phyloP scores from a whole-genome alignment of 64 coral and sea anemone genomes.

The Porites lutea region DNA sequence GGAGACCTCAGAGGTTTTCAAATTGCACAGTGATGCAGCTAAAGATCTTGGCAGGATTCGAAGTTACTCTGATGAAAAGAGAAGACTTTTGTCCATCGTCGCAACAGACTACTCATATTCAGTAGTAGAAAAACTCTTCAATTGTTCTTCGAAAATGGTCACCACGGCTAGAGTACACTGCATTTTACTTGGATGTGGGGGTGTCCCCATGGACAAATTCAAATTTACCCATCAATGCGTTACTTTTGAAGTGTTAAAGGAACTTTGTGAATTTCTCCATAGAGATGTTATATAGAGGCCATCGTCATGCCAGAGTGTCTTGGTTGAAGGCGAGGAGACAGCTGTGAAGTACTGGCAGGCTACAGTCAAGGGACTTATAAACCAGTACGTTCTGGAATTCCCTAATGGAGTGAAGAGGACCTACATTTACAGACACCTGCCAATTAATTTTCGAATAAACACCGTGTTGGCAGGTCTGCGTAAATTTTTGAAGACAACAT shows the following conservation, averaged over 20 bases:
- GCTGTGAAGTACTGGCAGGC: conserved; percentile 29
- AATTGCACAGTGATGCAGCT: conserved; percentile 7
- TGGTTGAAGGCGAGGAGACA: conserved; percentile 22
- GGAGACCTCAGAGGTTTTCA: neutral
- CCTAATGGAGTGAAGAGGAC: conserved; percentile 1
- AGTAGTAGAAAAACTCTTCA: neutral
- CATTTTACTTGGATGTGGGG: conserved; percentile 26
- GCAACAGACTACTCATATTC: neutral
- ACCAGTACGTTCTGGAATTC: neutral
- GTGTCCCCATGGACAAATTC: neutral
- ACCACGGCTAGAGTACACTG: conserved; percentile 17
- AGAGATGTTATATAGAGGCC: neutral
- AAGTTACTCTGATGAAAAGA: conserved; percentile 9
- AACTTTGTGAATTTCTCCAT: conserved; percentile 10
- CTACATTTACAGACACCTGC: neutral
- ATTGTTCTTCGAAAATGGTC: conserved; percentile 9
- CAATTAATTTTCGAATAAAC: neutral
- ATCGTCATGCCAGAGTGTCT: neutral
- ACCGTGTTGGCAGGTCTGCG: neutral
- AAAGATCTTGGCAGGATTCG: neutral
- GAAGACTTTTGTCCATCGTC: neutral
- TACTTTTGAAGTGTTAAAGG: neutral
- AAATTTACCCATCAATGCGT: conserved; percentile 22
- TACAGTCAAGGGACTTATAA: neutral
- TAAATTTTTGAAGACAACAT: conserved; percentile 29